Conservation (phyloP, 2,797 vertebrate species). For the Poecile montanus region DNA sequence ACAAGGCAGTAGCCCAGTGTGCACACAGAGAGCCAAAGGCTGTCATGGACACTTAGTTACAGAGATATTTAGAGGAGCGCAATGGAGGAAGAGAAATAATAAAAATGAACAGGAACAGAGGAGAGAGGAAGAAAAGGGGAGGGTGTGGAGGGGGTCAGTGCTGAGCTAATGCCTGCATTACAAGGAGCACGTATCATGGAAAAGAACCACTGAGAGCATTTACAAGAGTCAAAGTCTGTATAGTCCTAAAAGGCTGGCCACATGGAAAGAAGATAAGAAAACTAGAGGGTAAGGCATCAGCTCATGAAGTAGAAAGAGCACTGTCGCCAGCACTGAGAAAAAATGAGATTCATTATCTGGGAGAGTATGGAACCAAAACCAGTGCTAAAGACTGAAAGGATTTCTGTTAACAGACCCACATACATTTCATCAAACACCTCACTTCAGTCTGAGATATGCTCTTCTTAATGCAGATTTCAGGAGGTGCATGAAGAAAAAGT, state of each 20-base stretch:
- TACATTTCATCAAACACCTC: neutral
- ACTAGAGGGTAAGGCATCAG: neutral
- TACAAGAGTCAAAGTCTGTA: neutral
- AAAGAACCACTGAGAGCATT: neutral
- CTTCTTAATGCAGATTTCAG: neutral
- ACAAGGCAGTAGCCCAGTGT: neutral
- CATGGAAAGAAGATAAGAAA: neutral
- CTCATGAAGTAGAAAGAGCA: neutral
- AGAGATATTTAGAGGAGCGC: neutral
- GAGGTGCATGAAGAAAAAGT: neutral
- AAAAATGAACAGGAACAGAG: neutral
- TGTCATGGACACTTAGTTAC: neutral
- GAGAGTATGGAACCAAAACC: neutral
- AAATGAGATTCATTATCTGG: neutral
- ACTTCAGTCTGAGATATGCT: neutral
- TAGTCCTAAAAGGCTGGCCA: neutral
- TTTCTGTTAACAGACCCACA: neutral
- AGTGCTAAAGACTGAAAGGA: neutral
- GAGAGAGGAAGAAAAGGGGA: rapidly evolving
- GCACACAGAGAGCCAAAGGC: neutral
- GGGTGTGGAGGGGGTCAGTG: rapidly evolving
- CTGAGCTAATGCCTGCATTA: neutral
- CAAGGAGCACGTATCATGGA: neutral
- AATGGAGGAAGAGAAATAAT: neutral
- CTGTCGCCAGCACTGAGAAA: neutral